phyloP scores from a whole-genome alignment of 2,113 vertebrate species.

The Antechinus flavipes region DNA sequence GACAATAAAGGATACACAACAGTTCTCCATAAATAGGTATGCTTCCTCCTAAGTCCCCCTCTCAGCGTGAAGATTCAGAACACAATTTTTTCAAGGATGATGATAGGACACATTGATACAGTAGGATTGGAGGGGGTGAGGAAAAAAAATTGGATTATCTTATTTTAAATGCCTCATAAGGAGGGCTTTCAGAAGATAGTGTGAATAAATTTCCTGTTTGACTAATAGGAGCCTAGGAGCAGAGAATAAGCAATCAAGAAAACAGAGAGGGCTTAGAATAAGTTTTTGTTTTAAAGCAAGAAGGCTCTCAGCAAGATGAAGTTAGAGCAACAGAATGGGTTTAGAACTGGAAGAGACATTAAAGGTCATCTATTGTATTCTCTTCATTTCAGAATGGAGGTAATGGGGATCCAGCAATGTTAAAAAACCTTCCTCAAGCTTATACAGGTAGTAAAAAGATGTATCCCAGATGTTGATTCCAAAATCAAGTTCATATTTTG shows the following conservation, averaged over 20 bases:
- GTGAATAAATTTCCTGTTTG: not conserved
- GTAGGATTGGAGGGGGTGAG: not conserved
- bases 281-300: not conserved
- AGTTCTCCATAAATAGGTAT: not conserved
- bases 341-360: not conserved
- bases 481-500: not conserved
- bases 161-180: not conserved
- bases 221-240: not conserved
- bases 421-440: not conserved
- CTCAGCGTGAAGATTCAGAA: not conserved
- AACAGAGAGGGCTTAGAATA: not conserved
- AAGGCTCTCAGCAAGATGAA: not conserved
- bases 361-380: not conserved
- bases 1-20: no score
- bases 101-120: not conserved
- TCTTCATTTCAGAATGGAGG: not conserved
- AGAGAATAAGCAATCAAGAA: not conserved
- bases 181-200: not conserved
- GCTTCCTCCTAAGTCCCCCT: not conserved
- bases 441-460: not conserved
- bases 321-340: not conserved
- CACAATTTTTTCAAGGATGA: not conserved
- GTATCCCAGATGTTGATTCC: not conserved
- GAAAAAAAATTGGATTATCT: not conserved
- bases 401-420: not conserved